Evolutionary conservation across 2,797 vertebrate species (phyloP).

Genomic region (Zenarchopterus dispar): DNA sequence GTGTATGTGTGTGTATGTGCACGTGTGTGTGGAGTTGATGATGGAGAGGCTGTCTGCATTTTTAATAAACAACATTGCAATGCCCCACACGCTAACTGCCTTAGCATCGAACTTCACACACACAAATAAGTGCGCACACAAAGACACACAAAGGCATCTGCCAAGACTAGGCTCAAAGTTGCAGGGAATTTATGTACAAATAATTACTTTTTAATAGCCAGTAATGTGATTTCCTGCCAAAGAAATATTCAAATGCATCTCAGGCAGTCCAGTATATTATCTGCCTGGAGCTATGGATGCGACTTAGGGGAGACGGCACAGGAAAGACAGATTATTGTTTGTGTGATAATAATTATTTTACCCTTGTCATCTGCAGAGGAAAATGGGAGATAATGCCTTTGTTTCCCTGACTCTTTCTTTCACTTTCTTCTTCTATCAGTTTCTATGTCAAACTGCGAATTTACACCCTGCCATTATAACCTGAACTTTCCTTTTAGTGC

Average conservation of each 20-base stretch:
- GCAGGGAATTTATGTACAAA: conserved; percentile 89
- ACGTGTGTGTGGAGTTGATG: conserved; percentile 68
- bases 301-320: conserved; percentile 76
- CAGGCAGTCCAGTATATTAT: conserved; percentile 89
- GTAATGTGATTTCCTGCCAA: conserved; percentile 89
- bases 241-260: conserved; percentile 89
- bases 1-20: conserved; percentile 23
- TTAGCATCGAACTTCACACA: conserved; percentile 80
- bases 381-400: conserved; percentile 74
- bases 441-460: conserved; percentile 15
- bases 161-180: conserved; percentile 82
- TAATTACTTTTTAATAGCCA: conserved; percentile 92
- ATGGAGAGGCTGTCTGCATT: conserved; percentile 83
- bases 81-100: conserved; percentile 81
- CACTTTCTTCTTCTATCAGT: conserved; percentile 41
- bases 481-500: conserved; percentile 6
- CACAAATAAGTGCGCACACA: conserved; percentile 15
- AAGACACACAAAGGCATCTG: conserved; percentile 69
- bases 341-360: conserved; percentile 85
- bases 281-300: conserved; percentile 83
- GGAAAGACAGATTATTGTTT: conserved; percentile 86
- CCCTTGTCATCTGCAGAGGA: conserved; percentile 77
- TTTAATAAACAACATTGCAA: conserved; percentile 85
- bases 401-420: conserved; percentile 54
- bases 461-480: not conserved